Conservation (phyloP, 37 sponge, comb jelly and placozoan genomes). For the Spongilla lacustris region DNA sequence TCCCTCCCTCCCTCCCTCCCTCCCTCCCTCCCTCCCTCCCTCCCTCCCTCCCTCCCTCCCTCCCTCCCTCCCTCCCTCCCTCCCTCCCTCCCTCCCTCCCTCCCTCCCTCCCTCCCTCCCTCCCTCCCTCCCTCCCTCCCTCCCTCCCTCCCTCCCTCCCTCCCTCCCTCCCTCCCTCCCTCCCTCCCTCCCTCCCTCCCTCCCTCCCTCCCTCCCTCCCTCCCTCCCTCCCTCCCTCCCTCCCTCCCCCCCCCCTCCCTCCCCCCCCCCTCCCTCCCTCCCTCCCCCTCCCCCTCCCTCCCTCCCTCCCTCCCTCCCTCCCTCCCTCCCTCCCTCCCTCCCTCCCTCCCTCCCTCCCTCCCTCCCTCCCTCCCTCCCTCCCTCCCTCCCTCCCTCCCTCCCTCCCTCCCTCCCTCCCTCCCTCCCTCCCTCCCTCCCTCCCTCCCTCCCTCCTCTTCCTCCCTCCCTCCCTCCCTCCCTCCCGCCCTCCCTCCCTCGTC, state of each 20-base stretch:
- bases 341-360: neutral
- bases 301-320: neutral
- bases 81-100: too few species aligned
- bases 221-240: neutral
- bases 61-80: conserved; percentile 3
- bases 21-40: too few species aligned
- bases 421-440: neutral
- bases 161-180: neutral
- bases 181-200: neutral
- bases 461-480: neutral
- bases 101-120: neutral
- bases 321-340: neutral
- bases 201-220: neutral
- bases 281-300: neutral
- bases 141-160: neutral
- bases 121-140: neutral
- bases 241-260: too few species aligned
- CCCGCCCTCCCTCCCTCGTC: too few species aligned
- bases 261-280: too few species aligned
- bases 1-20: too few species aligned
- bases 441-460: neutral
- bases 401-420: neutral
- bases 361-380: neutral
- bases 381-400: neutral
- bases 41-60: neutral